These are phyloP conservation scores for Furcula furcula DNA, from an alignment of 2,888 invertebrate species.

Conservation along the genomic window DNA sequence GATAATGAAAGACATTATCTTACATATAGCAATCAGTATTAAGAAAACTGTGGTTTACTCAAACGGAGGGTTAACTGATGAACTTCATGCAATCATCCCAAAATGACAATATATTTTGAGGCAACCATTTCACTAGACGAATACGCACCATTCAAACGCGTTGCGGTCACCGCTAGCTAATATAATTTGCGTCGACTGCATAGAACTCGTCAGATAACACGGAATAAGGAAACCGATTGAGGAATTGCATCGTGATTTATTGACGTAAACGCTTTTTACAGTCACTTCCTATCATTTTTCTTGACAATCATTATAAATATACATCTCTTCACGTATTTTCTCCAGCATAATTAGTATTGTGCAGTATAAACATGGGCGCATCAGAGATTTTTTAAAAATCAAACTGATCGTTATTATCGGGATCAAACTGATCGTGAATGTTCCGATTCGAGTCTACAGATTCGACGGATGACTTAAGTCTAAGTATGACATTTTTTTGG, in stretches of 20 bases:
- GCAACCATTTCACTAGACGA: constrained; percentile 52
- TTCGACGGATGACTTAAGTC: too few relatives aligned
- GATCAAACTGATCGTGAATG: too few relatives aligned
- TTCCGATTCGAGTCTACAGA: too few relatives aligned
- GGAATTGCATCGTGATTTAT: constrained; percentile 48
- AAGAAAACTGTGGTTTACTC: not conserved
- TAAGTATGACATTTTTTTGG: too few relatives aligned
- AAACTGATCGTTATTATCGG: too few relatives aligned
- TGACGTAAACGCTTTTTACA: constrained; percentile 43
- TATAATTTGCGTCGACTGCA: constrained; percentile 52
- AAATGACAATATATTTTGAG: constrained; percentile 59
- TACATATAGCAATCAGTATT: too few relatives aligned
- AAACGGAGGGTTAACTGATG: constrained; percentile 20
- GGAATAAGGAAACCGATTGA: constrained; percentile 62
- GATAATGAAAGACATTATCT: too few relatives aligned
- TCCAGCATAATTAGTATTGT: too few relatives aligned
- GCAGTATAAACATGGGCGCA: too few relatives aligned
- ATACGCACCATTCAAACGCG: constrained; percentile 47
- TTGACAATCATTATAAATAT: too few relatives aligned
- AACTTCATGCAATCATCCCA: constrained; percentile 17
- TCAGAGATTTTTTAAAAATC: too few relatives aligned
- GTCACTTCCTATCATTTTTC: constrained; percentile 10
- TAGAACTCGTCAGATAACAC: constrained; percentile 43
- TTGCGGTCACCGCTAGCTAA: constrained; percentile 59
- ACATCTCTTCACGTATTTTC: too few relatives aligned